Base-by-base conservation (phyloP, 30 jellyfish, hydroid and myxozoan species). In the Sanderia malayensis region DNA sequence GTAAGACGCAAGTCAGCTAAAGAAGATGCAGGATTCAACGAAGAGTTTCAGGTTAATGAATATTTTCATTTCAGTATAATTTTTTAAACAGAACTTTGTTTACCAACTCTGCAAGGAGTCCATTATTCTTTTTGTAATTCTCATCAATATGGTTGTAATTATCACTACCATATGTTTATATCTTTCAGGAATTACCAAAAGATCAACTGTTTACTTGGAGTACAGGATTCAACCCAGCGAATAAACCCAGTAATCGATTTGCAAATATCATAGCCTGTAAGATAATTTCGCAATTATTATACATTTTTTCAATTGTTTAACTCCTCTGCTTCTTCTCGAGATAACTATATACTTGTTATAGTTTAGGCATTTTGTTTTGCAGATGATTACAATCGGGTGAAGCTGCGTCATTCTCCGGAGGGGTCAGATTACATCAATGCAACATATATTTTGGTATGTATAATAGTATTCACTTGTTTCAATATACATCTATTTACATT, bases 151-250 rank as follows among this genome's bases (percentile, higher is more conserved):
- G n/a, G n/a, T n/a, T n/a, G n/a, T n/a, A n/a, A n/a, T n/a, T n/a
- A n/a, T n/a, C n/a, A n/a, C n/a, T n/a, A n/a, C n/a, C n/a, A n/a
- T n/a, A n/a, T n/a, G n/a, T n/a, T n/a, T n/a, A n/a, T n/a, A n/a
- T 61, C 24, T 31, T 70, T 34, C 57, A 81, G 94, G 31, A 29
- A 23, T 24, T 81, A 13, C 80, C 95, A 0, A 49, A 34, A 1
- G 80, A 81, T 18, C 95, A 83, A 52, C 61, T 83, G 29, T 83
- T 67, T 41, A 44, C 95, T 31, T 83, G 95, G 95, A 58, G 27
- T 3, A 41, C n/a, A n/a, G 95, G 88, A 1, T 49, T 37, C 29
- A 31, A 71, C 21, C 64, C 70, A 1, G 64, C 20, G 21, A 83
- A 25, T 32, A 83, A 83, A 53, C 71, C 79, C 22, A 72, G 68